phyloP scores from a whole-genome alignment of 2,888 invertebrate genomes.

The Lumbricus terrestris region DNA sequence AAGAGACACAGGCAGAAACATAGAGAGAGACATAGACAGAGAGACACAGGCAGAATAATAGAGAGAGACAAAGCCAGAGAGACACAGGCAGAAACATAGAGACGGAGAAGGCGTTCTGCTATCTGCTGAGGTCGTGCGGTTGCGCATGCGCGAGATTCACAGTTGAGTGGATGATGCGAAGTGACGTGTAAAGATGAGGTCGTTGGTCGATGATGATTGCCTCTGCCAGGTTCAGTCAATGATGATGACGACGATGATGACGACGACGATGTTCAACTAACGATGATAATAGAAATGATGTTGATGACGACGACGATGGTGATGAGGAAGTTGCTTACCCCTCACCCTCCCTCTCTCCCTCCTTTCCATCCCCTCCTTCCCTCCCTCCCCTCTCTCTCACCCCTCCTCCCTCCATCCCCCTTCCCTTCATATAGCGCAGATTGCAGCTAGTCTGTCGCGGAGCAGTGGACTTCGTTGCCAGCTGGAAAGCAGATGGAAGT shows the following conservation, averaged over 20 bases:
- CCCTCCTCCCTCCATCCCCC: too few relatives aligned
- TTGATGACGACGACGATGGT: neutral
- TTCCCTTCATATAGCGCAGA: too few relatives aligned
- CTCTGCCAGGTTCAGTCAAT: neutral
- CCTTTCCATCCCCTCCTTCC: too few relatives aligned
- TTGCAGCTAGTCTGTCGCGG: too few relatives aligned
- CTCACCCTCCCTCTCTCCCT: too few relatives aligned
- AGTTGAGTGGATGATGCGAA: neutral
- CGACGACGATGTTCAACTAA: neutral
- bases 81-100: neutral
- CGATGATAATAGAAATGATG: neutral
- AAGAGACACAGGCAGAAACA: too few relatives aligned
- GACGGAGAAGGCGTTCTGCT: neutral
- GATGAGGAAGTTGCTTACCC: neutral
- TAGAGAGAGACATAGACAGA: neutral
- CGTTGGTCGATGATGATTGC: neutral
- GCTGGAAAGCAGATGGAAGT: too few relatives aligned
- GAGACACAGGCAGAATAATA: too few relatives aligned
- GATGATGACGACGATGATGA: neutral
- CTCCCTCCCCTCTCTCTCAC: too few relatives aligned
- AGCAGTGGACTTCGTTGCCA: too few relatives aligned
- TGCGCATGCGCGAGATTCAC: neutral
- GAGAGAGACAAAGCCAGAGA: too few relatives aligned
- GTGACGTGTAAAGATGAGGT: neutral
- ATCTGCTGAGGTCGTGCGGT: neutral